phyloP scores from a whole-genome alignment of 1,140 invertebrate genomes.

The Archegozetes longisetosus region DNA sequence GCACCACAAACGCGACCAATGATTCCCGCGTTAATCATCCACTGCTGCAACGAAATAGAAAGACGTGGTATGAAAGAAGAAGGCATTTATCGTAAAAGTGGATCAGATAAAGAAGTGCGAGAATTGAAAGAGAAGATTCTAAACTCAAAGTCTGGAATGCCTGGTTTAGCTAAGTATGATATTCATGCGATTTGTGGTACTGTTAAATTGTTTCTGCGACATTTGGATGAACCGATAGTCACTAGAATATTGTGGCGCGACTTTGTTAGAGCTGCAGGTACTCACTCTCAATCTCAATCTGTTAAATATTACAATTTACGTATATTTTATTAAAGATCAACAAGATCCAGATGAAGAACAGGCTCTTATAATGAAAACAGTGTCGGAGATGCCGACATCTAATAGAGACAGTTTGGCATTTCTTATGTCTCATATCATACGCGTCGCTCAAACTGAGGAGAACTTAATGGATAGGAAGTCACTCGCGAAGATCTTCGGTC shows the following conservation, averaged over 20 bases:
- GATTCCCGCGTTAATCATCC: constrained; percentile 79
- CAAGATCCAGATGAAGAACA: constrained; percentile 32
- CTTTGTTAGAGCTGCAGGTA: constrained; percentile 52
- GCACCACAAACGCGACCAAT: constrained; percentile 52
- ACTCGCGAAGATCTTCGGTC: constrained; percentile 64
- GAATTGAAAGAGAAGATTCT: constrained; percentile 65
- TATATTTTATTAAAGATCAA: too few species aligned
- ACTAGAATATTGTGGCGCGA: constrained; percentile 52
- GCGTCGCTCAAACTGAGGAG: constrained; percentile 47
- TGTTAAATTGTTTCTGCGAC: constrained; percentile 69
- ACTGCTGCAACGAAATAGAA: constrained; percentile 89
- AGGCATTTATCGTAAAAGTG: constrained; percentile 78
- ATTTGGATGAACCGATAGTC: constrained; percentile 65
- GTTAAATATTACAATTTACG: too few species aligned
- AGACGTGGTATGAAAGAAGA: constrained; percentile 59
- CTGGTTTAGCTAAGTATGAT: constrained; percentile 49
- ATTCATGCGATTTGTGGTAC: constrained; percentile 66
- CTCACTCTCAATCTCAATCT: too few species aligned
- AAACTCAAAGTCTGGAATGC: constrained; percentile 45
- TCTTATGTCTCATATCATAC: constrained; percentile 63
- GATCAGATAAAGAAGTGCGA: constrained; percentile 64
- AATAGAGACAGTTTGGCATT: constrained; percentile 77
- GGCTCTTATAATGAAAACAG: constrained; percentile 42
- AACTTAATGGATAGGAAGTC: constrained; percentile 62
- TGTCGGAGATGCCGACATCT: constrained; percentile 56